Base-by-base conservation (phyloP, 2,113 vertebrate genomes). In the Caranx ignobilis region DNA sequence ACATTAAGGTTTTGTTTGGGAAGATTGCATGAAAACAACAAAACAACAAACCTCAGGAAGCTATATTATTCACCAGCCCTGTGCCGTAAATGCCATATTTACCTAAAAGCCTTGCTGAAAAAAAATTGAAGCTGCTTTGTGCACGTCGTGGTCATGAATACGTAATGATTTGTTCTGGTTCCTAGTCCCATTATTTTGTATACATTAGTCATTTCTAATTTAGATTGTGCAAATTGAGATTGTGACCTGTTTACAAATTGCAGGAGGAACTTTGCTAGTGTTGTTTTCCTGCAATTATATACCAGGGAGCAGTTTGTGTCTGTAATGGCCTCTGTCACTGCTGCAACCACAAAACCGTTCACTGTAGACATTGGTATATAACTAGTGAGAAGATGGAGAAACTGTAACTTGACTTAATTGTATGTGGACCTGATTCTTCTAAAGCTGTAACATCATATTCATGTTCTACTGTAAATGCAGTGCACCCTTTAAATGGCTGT, bases 241-340 rank as follows among this genome's bases (percentile, higher is more conserved):
- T 39, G 66, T 69, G 66, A 69, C 10, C 66, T 11, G 31, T 69
- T 69, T 69, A 3, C 50, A 54, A 55, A 39, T 47, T 19, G 15
- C 43, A 59, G 4, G 0, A 56, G 19, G 16, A 47, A 5, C 31
- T 3, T 1, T 2, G 2, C 16, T 50, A 0, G 7, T 43, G 7
- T 41, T 41, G n/a, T 54, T 41, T 2, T 5, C 18, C 19, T 48
- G 31, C 19, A 48, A 26, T 26, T 26, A 26, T 26, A 26, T 13
- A 45, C 10, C 11, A 47, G 18, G 10, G 2, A 50, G 16, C 5
- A 43, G 6, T 1, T 15, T 31, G 34, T 61, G 34, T 59, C 26
- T 26, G 26, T 26, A 26, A 26, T 26, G 26, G 26, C 26, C 11
- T 59, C 5, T 57, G 32, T 60, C 34, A 57, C 13, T 11, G 47